Evolutionary conservation across 2,113 vertebrate genomes (phyloP).

Genomic region (Halichoerus grypus): DNA sequence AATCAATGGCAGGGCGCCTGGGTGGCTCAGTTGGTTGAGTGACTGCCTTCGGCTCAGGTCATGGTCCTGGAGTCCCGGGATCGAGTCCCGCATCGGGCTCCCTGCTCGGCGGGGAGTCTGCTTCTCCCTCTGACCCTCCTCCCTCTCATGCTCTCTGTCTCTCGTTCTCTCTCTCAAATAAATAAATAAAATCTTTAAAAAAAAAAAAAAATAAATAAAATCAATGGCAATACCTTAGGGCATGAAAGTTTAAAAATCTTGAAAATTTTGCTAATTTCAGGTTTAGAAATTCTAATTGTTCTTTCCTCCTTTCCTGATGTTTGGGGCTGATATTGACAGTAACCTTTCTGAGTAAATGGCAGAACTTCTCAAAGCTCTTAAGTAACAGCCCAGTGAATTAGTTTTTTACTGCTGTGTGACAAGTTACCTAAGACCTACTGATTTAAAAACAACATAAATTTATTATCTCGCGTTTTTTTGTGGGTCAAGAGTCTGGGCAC

Average conservation of each 20-base stretch:
- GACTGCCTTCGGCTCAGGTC: too few relatives aligned
- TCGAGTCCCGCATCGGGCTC: too few relatives aligned
- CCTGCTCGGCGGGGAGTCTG: too few relatives aligned
- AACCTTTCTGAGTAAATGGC: background rate
- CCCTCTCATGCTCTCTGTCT: too few relatives aligned
- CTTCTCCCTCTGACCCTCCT: too few relatives aligned
- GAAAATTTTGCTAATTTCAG: constrained; percentile 23
- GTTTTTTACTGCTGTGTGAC: background rate
- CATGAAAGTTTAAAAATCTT: background rate
- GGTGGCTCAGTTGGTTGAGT: too few relatives aligned
- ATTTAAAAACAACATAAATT: background rate
- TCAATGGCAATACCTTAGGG: background rate
- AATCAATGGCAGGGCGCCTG: background rate
- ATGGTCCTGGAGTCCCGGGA: too few relatives aligned
- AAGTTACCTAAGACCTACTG: background rate
- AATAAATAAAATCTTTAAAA: too few relatives aligned
- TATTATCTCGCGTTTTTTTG: background rate
- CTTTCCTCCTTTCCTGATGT: background rate
- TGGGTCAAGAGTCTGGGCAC: background rate
- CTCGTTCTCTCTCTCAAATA: too few relatives aligned
- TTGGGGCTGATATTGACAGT: background rate
- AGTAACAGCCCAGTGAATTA: background rate
- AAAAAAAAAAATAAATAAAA: too few relatives aligned
- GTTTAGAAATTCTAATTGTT: background rate
- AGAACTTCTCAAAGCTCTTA: background rate